phyloP scores from a whole-genome alignment of 2,113 vertebrate genomes.

The Orcinus orca region DNA sequence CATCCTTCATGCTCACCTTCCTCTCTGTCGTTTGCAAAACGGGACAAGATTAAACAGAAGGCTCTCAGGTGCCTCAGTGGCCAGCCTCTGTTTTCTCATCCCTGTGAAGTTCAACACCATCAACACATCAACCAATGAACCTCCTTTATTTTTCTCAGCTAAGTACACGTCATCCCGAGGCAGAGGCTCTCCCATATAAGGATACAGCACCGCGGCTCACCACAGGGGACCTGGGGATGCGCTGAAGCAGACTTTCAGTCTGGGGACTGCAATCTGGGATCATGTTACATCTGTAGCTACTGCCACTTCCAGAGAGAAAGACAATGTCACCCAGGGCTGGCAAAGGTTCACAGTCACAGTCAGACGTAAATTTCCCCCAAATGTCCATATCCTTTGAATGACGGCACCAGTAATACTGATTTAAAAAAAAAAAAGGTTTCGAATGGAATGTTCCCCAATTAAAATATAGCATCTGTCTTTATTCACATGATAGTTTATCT shows the following conservation, averaged over 20 bases:
- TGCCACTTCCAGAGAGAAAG: background rate
- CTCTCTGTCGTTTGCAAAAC: accelerated
- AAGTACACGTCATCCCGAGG: accelerated
- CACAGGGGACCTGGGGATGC: accelerated
- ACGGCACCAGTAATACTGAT: background rate
- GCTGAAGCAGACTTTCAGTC: accelerated
- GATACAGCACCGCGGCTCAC: accelerated
- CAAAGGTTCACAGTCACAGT: background rate
- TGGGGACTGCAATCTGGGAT: accelerated
- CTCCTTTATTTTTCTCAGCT: background rate
- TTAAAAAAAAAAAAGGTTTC: background rate
- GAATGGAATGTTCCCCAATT: conserved; percentile 6
- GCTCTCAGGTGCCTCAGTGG: accelerated
- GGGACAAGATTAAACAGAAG: background rate
- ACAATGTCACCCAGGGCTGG: background rate
- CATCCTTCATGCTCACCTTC: accelerated
- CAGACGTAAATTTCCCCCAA: background rate
- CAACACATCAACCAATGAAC: accelerated
- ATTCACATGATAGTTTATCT: conserved; percentile 42
- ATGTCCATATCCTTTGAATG: background rate
- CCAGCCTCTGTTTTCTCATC: too few relatives aligned
- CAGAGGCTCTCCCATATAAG: accelerated
- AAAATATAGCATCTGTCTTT: conserved; percentile 56
- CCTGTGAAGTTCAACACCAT: accelerated
- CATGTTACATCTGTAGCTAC: accelerated